These are phyloP conservation scores for Lottia scabra DNA, from an alignment of 2,888 invertebrate genomes.

Conservation along the genomic window DNA sequence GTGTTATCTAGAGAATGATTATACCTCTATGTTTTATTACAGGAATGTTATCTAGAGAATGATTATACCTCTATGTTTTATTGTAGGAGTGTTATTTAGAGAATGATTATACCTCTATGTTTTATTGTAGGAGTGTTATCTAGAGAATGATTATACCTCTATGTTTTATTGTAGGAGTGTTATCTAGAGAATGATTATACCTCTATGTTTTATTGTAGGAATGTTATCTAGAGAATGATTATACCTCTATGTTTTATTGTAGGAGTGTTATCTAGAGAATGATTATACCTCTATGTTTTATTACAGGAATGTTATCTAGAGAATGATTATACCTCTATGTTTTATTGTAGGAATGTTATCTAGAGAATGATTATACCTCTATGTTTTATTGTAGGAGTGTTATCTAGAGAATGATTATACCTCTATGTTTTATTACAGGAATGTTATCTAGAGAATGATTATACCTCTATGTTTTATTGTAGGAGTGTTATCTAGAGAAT, in stretches of 20 bases:
- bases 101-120: constrained; percentile 88
- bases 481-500: constrained; percentile 87
- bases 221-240: constrained; percentile 90
- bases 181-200: constrained; percentile 91
- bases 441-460: constrained; percentile 90
- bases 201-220: constrained; percentile 85
- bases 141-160: constrained; percentile 91
- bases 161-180: no score
- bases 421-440: constrained; percentile 85
- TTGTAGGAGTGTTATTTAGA: no score
- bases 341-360: no score
- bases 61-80: constrained; percentile 90
- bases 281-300: constrained; percentile 90
- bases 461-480: constrained; percentile 87
- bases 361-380: constrained; percentile 91
- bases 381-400: no score
- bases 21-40: constrained; percentile 87
- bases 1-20: constrained; percentile 90
- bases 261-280: constrained; percentile 87
- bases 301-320: no score
- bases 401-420: constrained; percentile 91
- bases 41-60: constrained; percentile 87
- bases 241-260: constrained; percentile 87
- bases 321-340: constrained; percentile 88
- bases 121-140: no score